phyloP scores from a whole-genome alignment of 2,113 vertebrate genomes.

The Eublepharis macularius region DNA sequence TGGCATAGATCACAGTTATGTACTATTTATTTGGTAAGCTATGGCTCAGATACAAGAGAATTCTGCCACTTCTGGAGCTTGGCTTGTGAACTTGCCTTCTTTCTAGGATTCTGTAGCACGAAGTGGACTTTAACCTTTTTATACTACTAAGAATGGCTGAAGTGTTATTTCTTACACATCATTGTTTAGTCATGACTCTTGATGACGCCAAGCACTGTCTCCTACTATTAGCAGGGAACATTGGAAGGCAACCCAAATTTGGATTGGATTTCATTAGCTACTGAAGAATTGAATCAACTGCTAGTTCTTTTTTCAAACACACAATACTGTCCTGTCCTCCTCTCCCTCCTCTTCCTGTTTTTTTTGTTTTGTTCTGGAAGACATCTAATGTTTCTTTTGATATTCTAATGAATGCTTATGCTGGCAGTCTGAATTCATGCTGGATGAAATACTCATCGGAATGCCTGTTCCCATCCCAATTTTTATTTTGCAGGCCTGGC shows the following conservation, averaged over 20 bases:
- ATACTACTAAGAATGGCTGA: too few relatives aligned
- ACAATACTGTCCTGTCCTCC: too few relatives aligned
- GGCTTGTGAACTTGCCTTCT: too few relatives aligned
- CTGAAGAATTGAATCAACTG: background rate
- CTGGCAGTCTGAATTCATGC: background rate
- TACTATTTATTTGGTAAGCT: background rate
- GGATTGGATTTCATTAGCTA: background rate
- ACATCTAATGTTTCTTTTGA: background rate
- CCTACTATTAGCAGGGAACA: background rate
- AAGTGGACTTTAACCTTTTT: too few relatives aligned
- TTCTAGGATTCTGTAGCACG: too few relatives aligned
- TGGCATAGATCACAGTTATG: background rate
- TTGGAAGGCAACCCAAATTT: background rate
- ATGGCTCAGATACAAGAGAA: too few relatives aligned
- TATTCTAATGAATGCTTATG: background rate
- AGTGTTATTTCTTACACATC: too few relatives aligned
- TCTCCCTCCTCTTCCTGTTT: too few relatives aligned
- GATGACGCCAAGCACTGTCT: background rate
- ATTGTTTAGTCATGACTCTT: background rate
- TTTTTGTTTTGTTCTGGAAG: too few relatives aligned
- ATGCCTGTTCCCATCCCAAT: background rate
- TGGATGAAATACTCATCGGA: background rate
- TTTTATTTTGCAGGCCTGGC: background rate
- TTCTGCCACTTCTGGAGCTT: too few relatives aligned
- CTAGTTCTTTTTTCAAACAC: too few relatives aligned